Conservation (phyloP, 2,888 invertebrate genomes). For the Sarcophaga caerulescens region DNA sequence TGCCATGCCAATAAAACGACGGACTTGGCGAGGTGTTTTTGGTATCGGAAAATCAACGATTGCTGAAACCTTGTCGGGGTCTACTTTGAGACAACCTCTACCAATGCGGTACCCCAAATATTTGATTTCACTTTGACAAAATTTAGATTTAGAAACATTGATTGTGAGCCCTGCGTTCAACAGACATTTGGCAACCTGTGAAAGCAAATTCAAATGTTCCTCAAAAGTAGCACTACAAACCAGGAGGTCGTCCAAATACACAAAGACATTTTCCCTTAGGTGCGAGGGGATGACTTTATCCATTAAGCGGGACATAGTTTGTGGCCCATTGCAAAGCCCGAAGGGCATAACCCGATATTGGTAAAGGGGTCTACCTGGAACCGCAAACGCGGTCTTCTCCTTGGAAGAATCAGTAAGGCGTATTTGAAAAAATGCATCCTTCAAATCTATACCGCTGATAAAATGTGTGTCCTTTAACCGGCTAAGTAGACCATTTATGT, state of each 20-base stretch:
- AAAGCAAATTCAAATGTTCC: background rate
- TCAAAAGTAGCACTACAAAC: too few relatives aligned
- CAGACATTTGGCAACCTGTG: slow-evolving; percentile 15
- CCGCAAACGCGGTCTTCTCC: background rate
- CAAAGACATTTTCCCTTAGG: too few relatives aligned
- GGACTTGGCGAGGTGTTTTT: background rate
- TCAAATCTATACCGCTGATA: slow-evolving; percentile 25
- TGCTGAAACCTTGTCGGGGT: too few relatives aligned
- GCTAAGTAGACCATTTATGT: too few relatives aligned
- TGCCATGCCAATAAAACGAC: background rate
- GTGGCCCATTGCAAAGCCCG: slow-evolving; percentile 22
- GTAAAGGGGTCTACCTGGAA: slow-evolving; percentile 18
- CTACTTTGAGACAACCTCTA: too few relatives aligned
- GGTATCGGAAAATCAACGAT: too few relatives aligned
- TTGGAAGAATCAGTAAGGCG: background rate
- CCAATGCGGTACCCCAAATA: slow-evolving; percentile 30
- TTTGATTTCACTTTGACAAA: slow-evolving; percentile 12
- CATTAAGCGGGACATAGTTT: background rate
- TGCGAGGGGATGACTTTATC: too few relatives aligned
- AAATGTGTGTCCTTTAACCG: too few relatives aligned
- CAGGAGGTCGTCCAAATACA: too few relatives aligned
- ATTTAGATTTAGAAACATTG: background rate
- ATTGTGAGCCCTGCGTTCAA: slow-evolving; percentile 10
- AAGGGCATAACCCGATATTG: slow-evolving; percentile 34
- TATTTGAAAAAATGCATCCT: background rate